Evolutionary conservation across 2,113 vertebrate genomes (phyloP).

Genomic region (Craseonycteris thonglongyai): DNA sequence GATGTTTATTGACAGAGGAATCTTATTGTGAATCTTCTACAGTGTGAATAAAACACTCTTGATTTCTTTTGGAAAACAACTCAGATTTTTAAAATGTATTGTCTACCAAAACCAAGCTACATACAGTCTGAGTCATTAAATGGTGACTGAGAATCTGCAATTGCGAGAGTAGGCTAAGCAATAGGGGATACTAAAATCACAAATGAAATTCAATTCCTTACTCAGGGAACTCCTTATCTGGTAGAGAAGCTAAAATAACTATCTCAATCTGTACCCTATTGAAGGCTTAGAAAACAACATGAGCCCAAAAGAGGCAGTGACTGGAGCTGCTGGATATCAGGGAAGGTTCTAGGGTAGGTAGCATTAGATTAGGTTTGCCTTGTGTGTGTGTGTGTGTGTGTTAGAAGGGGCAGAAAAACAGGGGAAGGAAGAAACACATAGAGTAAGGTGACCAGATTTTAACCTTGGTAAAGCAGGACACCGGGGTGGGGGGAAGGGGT

Average conservation of each 20-base stretch:
- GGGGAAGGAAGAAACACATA: not conserved
- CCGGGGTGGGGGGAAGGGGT: too few relatives aligned
- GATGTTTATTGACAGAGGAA: not conserved
- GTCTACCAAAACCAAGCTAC: constrained; percentile 1
- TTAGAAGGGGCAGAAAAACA: not conserved
- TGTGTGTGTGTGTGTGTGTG: not conserved
- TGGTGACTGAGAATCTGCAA: not conserved
- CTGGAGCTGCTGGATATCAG: not conserved
- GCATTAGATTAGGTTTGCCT: not conserved
- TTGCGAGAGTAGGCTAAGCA: not conserved
- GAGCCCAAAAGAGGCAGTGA: not conserved
- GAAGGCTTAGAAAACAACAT: not conserved
- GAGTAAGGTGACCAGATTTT: too few relatives aligned
- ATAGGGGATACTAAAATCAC: not conserved
- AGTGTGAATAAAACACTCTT: not conserved
- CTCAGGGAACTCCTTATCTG: not conserved
- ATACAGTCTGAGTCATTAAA: not conserved
- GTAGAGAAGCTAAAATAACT: not conserved
- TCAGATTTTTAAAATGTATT: not conserved
- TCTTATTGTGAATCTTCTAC: not conserved
- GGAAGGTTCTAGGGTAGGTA: not conserved
- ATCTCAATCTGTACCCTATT: not conserved
- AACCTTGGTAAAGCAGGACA: too few relatives aligned
- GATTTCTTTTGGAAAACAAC: not conserved
- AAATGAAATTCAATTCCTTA: not conserved